A percentile compares a stretch with the other conserved stretches of the same genome.
These are phyloP conservation scores for Epizoanthus stellaris DNA, from an alignment of 92 coral and sea anemone species.

Conservation along the genomic window DNA sequence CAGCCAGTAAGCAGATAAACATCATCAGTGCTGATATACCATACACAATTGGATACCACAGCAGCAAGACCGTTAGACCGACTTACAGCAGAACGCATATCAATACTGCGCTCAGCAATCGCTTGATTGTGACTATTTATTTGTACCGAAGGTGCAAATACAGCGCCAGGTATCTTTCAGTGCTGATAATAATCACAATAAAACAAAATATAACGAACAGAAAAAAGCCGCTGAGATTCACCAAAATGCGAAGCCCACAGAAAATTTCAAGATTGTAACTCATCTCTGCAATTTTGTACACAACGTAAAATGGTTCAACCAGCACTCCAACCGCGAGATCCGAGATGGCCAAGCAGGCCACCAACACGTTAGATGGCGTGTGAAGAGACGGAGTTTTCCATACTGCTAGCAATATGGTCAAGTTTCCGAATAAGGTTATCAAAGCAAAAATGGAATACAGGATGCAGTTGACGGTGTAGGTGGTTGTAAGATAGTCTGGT, in stretches of 20 bases:
- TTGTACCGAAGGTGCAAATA: neutral
- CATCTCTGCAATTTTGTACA: neutral
- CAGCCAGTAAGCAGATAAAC: neutral
- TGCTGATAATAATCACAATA: neutral
- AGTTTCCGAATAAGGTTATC: too few relatives aligned
- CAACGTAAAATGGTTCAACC: neutral
- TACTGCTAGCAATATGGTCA: too few relatives aligned
- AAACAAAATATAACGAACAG: neutral
- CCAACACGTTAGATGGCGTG: neutral
- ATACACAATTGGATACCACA: neutral
- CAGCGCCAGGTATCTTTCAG: neutral
- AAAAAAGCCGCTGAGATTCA: neutral
- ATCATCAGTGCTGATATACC: neutral
- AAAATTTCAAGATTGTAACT: neutral
- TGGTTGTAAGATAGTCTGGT: neutral
- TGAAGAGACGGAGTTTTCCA: too few relatives aligned
- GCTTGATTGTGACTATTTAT: neutral
- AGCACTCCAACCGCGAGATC: neutral
- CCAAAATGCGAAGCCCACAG: neutral
- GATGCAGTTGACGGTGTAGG: neutral
- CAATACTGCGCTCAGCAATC: neutral
- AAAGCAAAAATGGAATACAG: too few relatives aligned
- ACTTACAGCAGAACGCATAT: neutral
- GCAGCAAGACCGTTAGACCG: neutral
- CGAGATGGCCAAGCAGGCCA: neutral